These are phyloP conservation scores for Hydraecia micacea DNA, from an alignment of 2,888 invertebrate species.

Conservation along the genomic window DNA sequence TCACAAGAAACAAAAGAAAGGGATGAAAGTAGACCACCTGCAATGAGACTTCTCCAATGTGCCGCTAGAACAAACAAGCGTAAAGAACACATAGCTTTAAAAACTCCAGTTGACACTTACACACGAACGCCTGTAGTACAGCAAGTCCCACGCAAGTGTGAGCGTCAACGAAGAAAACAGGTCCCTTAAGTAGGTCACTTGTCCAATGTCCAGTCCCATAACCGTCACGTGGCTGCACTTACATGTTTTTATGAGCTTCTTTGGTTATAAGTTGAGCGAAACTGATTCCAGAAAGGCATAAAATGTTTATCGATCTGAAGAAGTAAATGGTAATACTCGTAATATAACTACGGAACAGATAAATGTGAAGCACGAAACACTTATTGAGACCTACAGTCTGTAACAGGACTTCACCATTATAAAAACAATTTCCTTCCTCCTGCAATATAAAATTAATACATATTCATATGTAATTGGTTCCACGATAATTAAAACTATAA, in stretches of 20 bases:
- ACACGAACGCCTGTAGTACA: conserved; percentile 14
- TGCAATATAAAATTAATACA: conserved; percentile 54
- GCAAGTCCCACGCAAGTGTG: conserved; percentile 56
- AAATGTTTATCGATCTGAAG: not conserved
- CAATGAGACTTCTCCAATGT: not conserved
- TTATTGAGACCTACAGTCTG: not conserved
- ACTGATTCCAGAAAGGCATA: conserved; percentile 4
- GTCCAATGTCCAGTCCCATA: conserved; percentile 51
- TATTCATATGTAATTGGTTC: conserved; percentile 58
- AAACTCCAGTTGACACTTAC: conserved; percentile 51
- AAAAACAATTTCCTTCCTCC: conserved; percentile 11
- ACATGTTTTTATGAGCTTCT: conserved; percentile 39
- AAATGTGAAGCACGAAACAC: not conserved
- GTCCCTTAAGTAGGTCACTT: conserved; percentile 59
- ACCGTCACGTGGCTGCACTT: conserved; percentile 14
- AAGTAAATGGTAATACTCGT: not conserved
- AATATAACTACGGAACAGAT: too few relatives aligned
- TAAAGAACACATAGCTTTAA: conserved; percentile 38
- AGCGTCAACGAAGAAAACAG: conserved; percentile 49
- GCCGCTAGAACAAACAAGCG: conserved; percentile 30
- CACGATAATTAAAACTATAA: conserved; percentile 60
- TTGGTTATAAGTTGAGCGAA: conserved; percentile 7
- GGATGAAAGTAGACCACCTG: conserved; percentile 22
- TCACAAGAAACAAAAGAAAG: not conserved
- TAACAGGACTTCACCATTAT: conserved; percentile 1